phyloP scores from a whole-genome alignment of 1,140 invertebrate genomes.

The Pollicipes pollicipes region DNA sequence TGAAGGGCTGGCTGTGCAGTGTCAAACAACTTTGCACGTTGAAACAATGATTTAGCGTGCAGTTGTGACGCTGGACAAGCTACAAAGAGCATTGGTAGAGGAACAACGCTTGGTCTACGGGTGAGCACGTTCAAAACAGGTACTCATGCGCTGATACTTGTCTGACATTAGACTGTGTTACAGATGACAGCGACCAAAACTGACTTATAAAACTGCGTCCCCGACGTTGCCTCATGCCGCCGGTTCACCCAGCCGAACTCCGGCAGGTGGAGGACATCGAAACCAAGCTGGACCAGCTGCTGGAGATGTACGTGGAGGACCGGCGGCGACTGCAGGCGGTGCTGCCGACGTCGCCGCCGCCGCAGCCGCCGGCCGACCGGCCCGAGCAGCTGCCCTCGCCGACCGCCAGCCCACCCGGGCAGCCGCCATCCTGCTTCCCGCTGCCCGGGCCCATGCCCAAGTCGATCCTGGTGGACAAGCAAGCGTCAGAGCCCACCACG shows the following conservation, averaged over 20 bases:
- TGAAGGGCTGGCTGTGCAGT: too few species aligned
- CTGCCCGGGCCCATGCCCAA: constrained; percentile 28
- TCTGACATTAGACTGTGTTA: too few species aligned
- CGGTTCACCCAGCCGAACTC: constrained; percentile 9
- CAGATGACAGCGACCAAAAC: too few species aligned
- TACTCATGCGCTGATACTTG: too few species aligned
- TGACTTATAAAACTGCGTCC: too few species aligned
- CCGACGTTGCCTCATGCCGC: too few species aligned
- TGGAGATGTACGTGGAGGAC: constrained; percentile 84
- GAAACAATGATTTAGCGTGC: too few species aligned
- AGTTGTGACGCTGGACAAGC: too few species aligned
- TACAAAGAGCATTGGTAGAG: too few species aligned
- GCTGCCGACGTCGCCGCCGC: constrained; percentile 20
- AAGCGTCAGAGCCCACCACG: constrained; percentile 58
- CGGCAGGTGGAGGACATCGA: constrained; percentile 80
- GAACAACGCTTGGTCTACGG: too few species aligned
- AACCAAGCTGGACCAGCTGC: constrained; percentile 74
- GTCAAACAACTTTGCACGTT: too few species aligned
- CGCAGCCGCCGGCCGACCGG: constrained; percentile 19
- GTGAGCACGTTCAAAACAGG: too few species aligned
- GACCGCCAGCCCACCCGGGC: constrained; percentile 17
- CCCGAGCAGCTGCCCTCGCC: constrained; percentile 10
- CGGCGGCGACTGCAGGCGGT: constrained; percentile 42
- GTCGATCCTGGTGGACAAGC: constrained; percentile 48
- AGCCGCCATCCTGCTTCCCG: constrained; percentile 17